These are phyloP conservation scores for Branchipolynoe longqiensis DNA, from an alignment of 2,888 invertebrate genomes.

Conservation along the genomic window DNA sequence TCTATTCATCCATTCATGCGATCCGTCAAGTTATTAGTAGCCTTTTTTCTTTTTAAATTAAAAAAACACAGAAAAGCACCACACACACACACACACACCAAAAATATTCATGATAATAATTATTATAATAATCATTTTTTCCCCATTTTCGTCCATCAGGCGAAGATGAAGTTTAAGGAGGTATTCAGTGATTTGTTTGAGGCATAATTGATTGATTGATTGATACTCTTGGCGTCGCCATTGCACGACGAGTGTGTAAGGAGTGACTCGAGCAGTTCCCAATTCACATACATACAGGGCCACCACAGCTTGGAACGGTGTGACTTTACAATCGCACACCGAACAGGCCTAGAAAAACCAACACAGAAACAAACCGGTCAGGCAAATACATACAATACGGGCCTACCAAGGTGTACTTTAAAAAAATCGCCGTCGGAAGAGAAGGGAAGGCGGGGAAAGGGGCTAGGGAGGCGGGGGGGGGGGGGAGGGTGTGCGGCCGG, in stretches of 20 bases:
- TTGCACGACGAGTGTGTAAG: no score
- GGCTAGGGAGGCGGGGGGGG: no score
- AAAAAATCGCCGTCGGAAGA: constrained; percentile 6
- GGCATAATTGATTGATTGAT: constrained; percentile 18
- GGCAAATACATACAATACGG: background rate
- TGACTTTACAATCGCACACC: constrained; percentile 18
- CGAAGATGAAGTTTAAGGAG: background rate
- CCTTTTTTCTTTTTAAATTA: no score
- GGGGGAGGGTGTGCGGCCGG: no score
- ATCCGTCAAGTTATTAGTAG: background rate
- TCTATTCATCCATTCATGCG: background rate
- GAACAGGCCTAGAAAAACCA: constrained; percentile 24
- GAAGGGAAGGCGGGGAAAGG: no score
- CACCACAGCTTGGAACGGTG: constrained; percentile 17
- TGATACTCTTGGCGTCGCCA: no score
- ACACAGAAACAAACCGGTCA: background rate
- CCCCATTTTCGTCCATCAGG: background rate
- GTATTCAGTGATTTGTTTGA: constrained; percentile 28
- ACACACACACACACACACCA: no score
- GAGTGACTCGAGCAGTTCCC: background rate
- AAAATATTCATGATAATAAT: no score
- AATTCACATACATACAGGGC: background rate
- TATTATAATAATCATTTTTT: background rate
- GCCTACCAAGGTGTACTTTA: background rate
- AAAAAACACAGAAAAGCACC: no score